Evolutionary conservation across 2,888 invertebrate species (phyloP), one percentile per base, ranked within the genome.

Genomic region (Poecilus cupreus): DNA sequence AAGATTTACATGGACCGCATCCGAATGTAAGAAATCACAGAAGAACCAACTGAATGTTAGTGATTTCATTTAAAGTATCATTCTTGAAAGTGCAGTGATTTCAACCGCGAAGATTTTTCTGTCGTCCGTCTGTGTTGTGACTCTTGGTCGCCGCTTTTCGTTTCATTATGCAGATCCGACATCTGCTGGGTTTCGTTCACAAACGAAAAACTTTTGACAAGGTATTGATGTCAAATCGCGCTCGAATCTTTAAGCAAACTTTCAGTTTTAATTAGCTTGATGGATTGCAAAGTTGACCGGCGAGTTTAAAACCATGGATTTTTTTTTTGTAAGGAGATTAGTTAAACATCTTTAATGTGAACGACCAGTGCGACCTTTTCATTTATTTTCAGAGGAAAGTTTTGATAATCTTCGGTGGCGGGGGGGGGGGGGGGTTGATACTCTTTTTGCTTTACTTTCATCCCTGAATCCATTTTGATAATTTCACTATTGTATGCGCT

Each of bases 261-360:
- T 70, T 70, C 16, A 43, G 13, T 70, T 70, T 70, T 70, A 70
- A 70, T 70, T 70, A 70, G 39, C 39, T 39, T 70, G 37, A 70
- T 64, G 64, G 32, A 64, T 64, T 16, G 24, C 26, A 26, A 64
- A 64, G n/a, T 11, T 37, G 10, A 43, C 43, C 43, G 43, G 43
- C 43, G 32, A 32, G 32, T 32, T 32, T 32, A 32, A 32, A 32
- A 8, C 32, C 8, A 32, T 32, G 32, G 32, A 32, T 32, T 32
- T 32, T 32, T 32, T 32, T 32, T 32, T 1, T 5, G 5, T 6
- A 32, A 32, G 5, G 8, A 32, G 32, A 32, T 32, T 32, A 32
- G 32, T 32, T 32, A 32, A 32, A 32, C 32, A 32, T 3, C 32
- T 32, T 32, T 32, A 32, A 32, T 32, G 32, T 6, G 32, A 32